Evolutionary conservation across 2,888 invertebrate genomes (phyloP), one percentile per base, ranked within the genome.

Genomic region (Sminthurides aquaticus): DNA sequence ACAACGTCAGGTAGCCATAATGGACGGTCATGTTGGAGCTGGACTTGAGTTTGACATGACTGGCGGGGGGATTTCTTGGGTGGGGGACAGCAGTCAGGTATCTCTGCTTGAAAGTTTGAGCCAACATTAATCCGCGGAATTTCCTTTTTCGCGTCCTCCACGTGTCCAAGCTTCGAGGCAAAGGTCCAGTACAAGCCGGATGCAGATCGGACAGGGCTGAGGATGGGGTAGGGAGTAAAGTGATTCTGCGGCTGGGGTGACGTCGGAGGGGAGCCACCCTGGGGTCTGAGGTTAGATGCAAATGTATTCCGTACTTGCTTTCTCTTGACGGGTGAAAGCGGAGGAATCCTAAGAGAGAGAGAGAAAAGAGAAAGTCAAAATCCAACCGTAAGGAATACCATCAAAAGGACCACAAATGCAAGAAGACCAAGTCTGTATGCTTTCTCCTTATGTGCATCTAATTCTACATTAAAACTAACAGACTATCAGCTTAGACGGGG

Each of bases 181-280:
- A 69, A 76, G 49, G 78, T 78, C 78, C 85, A 84, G 77, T 88
- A 93, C 2, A 97, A 82, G 0, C 97, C 97, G 0, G 90, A 84
- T 0, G 94, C 94, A 71, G 87, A 86, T 69, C 98, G 84, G 67
- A 91, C 88, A 0, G 98, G 98, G 77, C 93, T 91, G 62, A 98
- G 81, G 76, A 98, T 90, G 0, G 98, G 98, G 28, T 92, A 90
- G 18, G 98, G 96, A 0, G 96, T 97, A 79, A 90, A 98, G 67
- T 85, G 84, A 15, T 85, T 82, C 8, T 22, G 11, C 27, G 83
- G 81, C 11, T 79, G 77, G 56, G 76, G 2, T 52, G 20, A 52
- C 24, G 48, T 29, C 29, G 64, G 59, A 27, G 25, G 58, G 63
- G 3, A 55, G 62, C 22, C 69, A 8, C 61, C 58, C 49, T 67